Conservation (phyloP, 2,113 vertebrate species). For the Sinocyclocheilus maitianheensis region DNA sequence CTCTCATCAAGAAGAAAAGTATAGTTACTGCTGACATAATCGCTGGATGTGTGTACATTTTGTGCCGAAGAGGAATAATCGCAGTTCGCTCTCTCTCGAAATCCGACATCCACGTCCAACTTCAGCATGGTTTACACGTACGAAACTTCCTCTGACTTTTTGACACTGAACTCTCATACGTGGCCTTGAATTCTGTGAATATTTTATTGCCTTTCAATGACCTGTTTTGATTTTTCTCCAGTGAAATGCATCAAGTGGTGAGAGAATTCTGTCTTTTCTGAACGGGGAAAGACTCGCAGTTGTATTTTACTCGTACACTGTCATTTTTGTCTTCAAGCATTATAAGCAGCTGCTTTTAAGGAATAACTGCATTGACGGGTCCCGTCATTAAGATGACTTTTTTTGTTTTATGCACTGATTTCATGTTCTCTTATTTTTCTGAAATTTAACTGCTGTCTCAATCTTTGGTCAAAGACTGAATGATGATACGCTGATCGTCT, state of each 20-base stretch:
- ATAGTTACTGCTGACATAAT: constrained; percentile 38
- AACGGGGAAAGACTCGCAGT: constrained; percentile 20
- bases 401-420: constrained; percentile 54
- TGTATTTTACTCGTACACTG: constrained; percentile 29
- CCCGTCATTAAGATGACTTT: neutral
- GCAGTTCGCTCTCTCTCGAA: constrained; percentile 35
- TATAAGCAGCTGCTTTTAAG: constrained; percentile 46
- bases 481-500: constrained; percentile 39
- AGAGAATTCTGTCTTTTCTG: constrained; percentile 20
- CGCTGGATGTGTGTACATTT: constrained; percentile 47
- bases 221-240: constrained; percentile 25
- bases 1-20: constrained; percentile 49
- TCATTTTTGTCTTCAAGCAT: constrained; percentile 36
- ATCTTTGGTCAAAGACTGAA: constrained; percentile 43
- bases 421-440: constrained; percentile 50
- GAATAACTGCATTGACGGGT: constrained; percentile 42
- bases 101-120: constrained; percentile 40
- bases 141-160: constrained; percentile 30
- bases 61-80: constrained; percentile 26
- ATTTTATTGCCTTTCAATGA: constrained; percentile 47
- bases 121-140: constrained; percentile 56
- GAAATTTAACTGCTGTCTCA: constrained; percentile 71
- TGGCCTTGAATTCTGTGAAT: constrained; percentile 54
- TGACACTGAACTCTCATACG: constrained; percentile 54
- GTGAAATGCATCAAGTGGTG: constrained; percentile 5